Evolutionary conservation across 92 coral and sea anemone species (phyloP).

Genomic region (Porites cylindrica): DNA sequence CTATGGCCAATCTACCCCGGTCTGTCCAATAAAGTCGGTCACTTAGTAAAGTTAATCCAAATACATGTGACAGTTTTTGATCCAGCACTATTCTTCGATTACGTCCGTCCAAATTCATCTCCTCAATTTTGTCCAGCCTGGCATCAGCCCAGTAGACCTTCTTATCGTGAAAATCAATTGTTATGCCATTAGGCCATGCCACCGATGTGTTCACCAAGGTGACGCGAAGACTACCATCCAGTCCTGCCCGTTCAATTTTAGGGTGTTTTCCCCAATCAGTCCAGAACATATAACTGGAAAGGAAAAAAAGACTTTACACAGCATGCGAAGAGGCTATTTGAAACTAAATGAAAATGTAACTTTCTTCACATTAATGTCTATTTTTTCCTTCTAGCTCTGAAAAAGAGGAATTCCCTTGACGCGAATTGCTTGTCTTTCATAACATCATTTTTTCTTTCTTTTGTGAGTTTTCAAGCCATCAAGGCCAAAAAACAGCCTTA

Average conservation of each 20-base stretch:
- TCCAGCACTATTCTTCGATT: constrained; percentile 62
- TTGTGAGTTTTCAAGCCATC: too few species aligned
- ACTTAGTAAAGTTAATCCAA: constrained; percentile 87
- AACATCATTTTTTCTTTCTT: too few species aligned
- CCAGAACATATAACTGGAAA: constrained; percentile 91
- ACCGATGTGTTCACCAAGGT: constrained; percentile 86
- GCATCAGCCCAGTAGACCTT: constrained; percentile 97
- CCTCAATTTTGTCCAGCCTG: constrained; percentile 93
- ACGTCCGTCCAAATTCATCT: constrained; percentile 83
- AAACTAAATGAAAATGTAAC: neutral
- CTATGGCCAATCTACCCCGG: constrained; percentile 84
- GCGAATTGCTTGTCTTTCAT: too few species aligned
- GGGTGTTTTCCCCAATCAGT: constrained; percentile 95
- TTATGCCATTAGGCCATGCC: constrained; percentile 91
- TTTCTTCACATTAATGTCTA: too few species aligned
- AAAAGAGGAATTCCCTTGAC: too few species aligned
- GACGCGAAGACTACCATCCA: constrained; percentile 87
- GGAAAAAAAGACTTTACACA: neutral
- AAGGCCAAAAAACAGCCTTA: too few species aligned
- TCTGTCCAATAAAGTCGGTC: constrained; percentile 93
- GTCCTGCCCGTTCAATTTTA: constrained; percentile 90
- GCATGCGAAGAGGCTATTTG: too few species aligned
- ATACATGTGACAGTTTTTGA: constrained; percentile 78
- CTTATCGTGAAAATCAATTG: constrained; percentile 78
- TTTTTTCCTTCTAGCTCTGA: too few species aligned